Conservation (phyloP, 2,888 invertebrate genomes). For the Gandaritis pyraliata region DNA sequence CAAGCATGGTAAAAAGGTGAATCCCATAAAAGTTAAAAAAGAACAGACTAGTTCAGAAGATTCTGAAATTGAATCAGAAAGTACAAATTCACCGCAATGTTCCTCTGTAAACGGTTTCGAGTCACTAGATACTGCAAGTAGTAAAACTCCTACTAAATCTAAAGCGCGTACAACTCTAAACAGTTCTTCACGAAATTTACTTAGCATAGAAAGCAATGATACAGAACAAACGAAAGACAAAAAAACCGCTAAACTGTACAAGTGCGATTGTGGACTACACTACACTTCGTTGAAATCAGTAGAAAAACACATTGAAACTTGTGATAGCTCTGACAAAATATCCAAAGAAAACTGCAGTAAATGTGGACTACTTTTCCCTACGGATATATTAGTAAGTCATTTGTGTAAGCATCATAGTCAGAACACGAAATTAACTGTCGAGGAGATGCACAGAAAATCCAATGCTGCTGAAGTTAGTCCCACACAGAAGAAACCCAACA, state of each 20-base stretch:
- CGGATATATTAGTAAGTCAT: constrained; percentile 51
- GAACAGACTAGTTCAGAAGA: not conserved
- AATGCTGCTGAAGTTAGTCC: not conserved
- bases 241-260: constrained; percentile 40
- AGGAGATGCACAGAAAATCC: constrained; percentile 18
- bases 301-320: constrained; percentile 46
- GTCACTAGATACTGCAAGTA: constrained; percentile 6
- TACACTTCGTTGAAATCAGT: constrained; percentile 47
- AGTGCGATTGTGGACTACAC: constrained; percentile 55
- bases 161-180: constrained; percentile 5
- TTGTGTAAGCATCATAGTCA: constrained; percentile 54
- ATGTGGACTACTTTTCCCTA: constrained; percentile 51
- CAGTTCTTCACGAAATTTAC: not conserved
- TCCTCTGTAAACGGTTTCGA: constrained; percentile 6
- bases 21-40: not conserved
- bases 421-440: constrained; percentile 31
- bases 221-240: not conserved
- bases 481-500: not conserved
- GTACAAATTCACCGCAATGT: not conserved
- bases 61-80: not conserved
- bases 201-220: constrained; percentile 7
- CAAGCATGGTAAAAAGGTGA: not conserved
- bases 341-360: constrained; percentile 54
- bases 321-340: constrained; percentile 32
- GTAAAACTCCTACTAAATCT: not conserved